These are phyloP conservation scores for Molanna angustata DNA, from an alignment of 2,888 invertebrate genomes.

Conservation along the genomic window DNA sequence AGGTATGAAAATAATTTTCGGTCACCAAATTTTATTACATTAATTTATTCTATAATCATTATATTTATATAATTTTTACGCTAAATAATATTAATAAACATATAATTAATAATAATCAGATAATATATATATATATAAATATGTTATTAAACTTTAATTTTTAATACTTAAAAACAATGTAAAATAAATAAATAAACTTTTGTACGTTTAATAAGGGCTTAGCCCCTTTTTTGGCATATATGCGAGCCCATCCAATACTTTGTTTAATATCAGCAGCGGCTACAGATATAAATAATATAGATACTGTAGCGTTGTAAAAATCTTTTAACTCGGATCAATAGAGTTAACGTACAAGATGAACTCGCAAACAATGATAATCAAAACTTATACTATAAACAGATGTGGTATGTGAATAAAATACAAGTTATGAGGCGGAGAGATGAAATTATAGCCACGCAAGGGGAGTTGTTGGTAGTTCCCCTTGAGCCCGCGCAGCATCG, in stretches of 20 bases:
- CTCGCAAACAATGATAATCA: no score
- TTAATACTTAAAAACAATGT: conserved; percentile 28
- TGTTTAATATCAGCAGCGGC: no score
- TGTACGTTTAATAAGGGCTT: conserved; percentile 27
- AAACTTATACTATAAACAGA: no score
- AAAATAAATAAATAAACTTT: conserved; percentile 29
- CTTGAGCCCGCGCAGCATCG: conserved; percentile 29
- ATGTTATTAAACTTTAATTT: no score
- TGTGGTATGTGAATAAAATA: no score
- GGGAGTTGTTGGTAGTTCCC: conserved; percentile 18
- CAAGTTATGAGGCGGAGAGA: no score
- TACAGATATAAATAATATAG: no score
- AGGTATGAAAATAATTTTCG: no score
- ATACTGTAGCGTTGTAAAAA: no score
- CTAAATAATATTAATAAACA: conserved; percentile 25
- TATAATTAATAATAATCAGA: conserved; percentile 18
- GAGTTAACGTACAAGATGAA: no score
- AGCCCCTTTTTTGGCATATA: conserved; percentile 26
- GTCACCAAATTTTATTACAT: no score
- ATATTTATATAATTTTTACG: conserved; percentile 30
- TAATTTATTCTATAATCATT: conserved; percentile 26
- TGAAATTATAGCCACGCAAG: conserved; percentile 21
- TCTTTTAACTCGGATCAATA: no score
- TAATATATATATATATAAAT: neutral
- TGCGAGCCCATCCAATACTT: neutral